A percentile compares a stretch with the other conserved stretches of the same genome.
Evolutionary conservation across 37 sponge, comb jelly and placozoan genomes (phyloP).

Genomic region (Cladorhizidae sp.): DNA sequence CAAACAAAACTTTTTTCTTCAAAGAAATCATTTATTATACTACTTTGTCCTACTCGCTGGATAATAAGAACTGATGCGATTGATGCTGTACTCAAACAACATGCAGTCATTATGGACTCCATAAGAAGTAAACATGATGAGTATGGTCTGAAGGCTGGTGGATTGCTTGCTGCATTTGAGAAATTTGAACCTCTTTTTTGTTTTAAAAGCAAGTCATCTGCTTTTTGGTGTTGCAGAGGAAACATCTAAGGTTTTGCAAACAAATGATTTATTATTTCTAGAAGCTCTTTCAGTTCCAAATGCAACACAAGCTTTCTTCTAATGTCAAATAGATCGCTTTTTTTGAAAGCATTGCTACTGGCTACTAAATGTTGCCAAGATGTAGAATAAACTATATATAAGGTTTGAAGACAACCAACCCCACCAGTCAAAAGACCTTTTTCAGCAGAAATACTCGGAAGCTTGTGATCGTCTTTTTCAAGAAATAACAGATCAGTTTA

Average conservation of each 20-base stretch:
- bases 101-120: conserved; percentile 29
- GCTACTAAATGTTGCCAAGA: too few relatives aligned
- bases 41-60: conserved; percentile 67
- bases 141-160: conserved; percentile 37
- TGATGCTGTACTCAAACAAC: conserved; percentile 31
- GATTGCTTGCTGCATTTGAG: conserved; percentile 30
- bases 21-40: too few relatives aligned
- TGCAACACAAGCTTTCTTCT: neutral
- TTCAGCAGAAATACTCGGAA: neutral
- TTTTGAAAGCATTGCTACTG: conserved; percentile 4
- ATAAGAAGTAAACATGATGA: conserved; percentile 22
- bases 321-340: neutral
- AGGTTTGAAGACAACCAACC: neutral
- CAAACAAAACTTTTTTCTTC: too few relatives aligned
- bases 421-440: neutral
- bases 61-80: conserved; percentile 58
- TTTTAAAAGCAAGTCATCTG: conserved; percentile 38
- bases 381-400: neutral
- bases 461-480: conserved; percentile 1
- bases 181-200: conserved; percentile 42
- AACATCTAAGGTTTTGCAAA: conserved; percentile 40
- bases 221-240: conserved; percentile 49
- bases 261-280: conserved; percentile 18
- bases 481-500: neutral
- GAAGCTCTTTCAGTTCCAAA: neutral